Conservation (phyloP, 2,113 vertebrate species). For the Mormoops blainvillei region DNA sequence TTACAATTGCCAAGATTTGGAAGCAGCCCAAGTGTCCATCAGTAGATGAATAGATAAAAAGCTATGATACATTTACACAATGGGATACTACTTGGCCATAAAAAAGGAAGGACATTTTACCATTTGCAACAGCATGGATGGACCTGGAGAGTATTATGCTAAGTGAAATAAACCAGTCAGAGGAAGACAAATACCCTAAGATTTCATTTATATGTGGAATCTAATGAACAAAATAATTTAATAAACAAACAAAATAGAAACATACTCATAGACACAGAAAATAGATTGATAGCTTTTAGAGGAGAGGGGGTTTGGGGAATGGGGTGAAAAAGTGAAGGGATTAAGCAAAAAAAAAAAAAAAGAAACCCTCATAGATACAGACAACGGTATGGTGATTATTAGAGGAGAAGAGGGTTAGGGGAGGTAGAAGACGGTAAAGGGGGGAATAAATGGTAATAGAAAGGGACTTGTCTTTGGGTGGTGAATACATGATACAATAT, state of each 20-base stretch:
- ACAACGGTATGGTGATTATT: background rate
- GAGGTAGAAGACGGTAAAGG: background rate
- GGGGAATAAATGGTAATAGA: background rate
- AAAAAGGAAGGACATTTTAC: background rate
- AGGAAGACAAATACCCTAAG: background rate
- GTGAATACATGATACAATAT: background rate
- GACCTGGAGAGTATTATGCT: background rate
- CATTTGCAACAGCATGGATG: background rate
- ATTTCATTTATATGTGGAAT: background rate
- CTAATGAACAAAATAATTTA: background rate
- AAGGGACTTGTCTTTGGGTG: background rate
- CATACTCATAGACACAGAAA: background rate
- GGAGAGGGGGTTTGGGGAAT: background rate
- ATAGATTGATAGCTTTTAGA: background rate
- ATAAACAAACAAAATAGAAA: background rate
- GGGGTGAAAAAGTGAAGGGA: background rate
- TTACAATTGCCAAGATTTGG: background rate
- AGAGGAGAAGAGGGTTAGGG: background rate
- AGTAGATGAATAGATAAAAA: background rate
- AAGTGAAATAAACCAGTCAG: background rate
- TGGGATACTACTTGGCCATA: too few relatives aligned
- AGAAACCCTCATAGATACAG: background rate
- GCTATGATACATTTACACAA: background rate
- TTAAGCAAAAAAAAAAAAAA: background rate
- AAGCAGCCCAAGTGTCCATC: background rate